phyloP scores from a whole-genome alignment of 2,888 invertebrate species.

The Beris morrisii region DNA sequence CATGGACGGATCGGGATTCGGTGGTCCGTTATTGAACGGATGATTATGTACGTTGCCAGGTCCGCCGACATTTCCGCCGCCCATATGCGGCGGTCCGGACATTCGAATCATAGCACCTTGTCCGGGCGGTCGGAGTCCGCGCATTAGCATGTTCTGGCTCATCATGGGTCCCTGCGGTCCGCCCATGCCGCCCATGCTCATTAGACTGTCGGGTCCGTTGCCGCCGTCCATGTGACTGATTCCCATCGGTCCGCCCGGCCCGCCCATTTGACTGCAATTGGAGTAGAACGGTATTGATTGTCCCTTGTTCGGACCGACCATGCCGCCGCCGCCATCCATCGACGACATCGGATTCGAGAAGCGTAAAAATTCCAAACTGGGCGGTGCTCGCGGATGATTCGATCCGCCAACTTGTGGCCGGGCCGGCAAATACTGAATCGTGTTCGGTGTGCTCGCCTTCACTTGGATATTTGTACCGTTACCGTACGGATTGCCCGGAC shows the following conservation, averaged over 20 bases:
- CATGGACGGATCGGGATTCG: slow-evolving; percentile 44
- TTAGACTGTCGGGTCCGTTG: slow-evolving; percentile 53
- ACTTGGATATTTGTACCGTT: slow-evolving; percentile 79
- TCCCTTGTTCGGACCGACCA: slow-evolving; percentile 38
- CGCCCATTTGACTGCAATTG: slow-evolving; percentile 52
- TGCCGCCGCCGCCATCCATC: slow-evolving; percentile 39
- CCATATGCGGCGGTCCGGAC: slow-evolving; percentile 44
- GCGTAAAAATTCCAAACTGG: slow-evolving; percentile 85
- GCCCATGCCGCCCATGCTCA: slow-evolving; percentile 46
- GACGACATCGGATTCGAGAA: slow-evolving; percentile 76
- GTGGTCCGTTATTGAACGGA: slow-evolving; percentile 42
- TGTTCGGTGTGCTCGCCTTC: slow-evolving; percentile 95
- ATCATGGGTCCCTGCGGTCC: slow-evolving; percentile 37
- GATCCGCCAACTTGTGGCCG: slow-evolving; percentile 80
- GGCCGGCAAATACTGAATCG: slow-evolving; percentile 96
- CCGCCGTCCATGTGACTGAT: slow-evolving; percentile 57
- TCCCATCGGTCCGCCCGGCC: slow-evolving; percentile 45
- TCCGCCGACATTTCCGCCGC: slow-evolving; percentile 39
- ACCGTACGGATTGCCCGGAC: slow-evolving; percentile 60
- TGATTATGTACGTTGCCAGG: slow-evolving; percentile 47
- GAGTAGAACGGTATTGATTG: slow-evolving; percentile 49
- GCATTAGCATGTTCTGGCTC: slow-evolving; percentile 52
- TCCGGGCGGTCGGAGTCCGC: slow-evolving; percentile 60
- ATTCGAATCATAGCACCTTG: slow-evolving; percentile 45
- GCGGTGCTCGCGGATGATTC: slow-evolving; percentile 73